Evolutionary conservation across 2,113 vertebrate genomes (phyloP).

Genomic region (Cyphomyrus plagiostoma): DNA sequence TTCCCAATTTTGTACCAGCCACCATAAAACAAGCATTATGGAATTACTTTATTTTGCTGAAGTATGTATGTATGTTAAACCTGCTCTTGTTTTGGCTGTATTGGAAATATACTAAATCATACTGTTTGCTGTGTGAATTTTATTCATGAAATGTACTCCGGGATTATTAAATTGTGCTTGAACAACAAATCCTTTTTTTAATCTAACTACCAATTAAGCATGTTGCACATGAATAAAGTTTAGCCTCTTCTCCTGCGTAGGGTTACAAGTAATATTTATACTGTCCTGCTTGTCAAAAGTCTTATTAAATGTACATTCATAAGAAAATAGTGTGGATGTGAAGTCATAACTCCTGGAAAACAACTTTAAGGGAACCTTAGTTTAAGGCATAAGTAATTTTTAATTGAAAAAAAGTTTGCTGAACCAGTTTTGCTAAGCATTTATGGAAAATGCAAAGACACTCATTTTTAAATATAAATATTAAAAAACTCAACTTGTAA

Average conservation of each 20-base stretch:
- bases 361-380: neutral
- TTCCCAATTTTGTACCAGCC: neutral
- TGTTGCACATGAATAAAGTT: neutral
- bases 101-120: neutral
- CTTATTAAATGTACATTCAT: neutral
- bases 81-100: neutral
- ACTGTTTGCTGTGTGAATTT: neutral
- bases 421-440: neutral
- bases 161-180: constrained; percentile 2
- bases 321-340: neutral
- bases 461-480: neutral
- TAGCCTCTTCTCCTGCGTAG: neutral
- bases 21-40: neutral
- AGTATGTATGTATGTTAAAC: constrained; percentile 5
- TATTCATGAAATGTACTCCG: constrained; percentile 6
- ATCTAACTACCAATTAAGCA: neutral
- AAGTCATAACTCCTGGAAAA: neutral
- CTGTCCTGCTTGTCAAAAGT: neutral
- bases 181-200: neutral
- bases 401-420: neutral
- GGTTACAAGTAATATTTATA: neutral
- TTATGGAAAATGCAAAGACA: neutral
- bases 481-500: neutral
- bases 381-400: neutral
- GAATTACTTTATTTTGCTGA: constrained; percentile 8